Conservation (phyloP, 2,888 invertebrate genomes). For the Lypha dubia region DNA sequence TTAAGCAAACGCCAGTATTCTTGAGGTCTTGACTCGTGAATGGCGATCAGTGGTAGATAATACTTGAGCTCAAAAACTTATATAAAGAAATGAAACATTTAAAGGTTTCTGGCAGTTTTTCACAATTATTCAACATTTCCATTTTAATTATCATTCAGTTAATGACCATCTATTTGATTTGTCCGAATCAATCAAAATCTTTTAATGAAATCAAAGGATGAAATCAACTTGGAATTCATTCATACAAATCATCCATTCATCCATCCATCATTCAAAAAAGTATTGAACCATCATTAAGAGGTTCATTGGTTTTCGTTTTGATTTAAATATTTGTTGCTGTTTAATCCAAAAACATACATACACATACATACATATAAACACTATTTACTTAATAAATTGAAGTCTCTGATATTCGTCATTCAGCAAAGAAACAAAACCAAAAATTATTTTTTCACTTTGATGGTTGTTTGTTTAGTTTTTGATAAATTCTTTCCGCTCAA, state of each 20-base stretch:
- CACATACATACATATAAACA: not conserved
- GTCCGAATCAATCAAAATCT: conserved; percentile 8
- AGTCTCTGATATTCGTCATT: not conserved
- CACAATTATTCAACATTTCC: conserved; percentile 3
- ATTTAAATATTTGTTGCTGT: not conserved
- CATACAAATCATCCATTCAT: not conserved
- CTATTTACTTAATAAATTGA: not conserved
- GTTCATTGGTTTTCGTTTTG: not conserved
- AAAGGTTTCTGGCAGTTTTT: too few species aligned
- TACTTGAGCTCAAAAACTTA: too few species aligned
- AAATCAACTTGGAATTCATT: not conserved
- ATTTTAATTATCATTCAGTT: not conserved
- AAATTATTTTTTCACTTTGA: conserved; percentile 6
- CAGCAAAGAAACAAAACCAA: not conserved
- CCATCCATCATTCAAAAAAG: not conserved
- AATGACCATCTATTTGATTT: not conserved
- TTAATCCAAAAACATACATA: not conserved
- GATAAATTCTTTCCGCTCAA: conserved; percentile 30
- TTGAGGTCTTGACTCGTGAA: too few species aligned
- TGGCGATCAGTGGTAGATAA: too few species aligned
- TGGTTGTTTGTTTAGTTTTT: conserved; percentile 2
- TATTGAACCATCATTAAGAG: not conserved
- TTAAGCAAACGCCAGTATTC: too few species aligned
- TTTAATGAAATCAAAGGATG: not conserved
- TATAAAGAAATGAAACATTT: too few species aligned